Base-by-base conservation (phyloP, 1,140 invertebrate genomes). In the Pantala flavescens region DNA sequence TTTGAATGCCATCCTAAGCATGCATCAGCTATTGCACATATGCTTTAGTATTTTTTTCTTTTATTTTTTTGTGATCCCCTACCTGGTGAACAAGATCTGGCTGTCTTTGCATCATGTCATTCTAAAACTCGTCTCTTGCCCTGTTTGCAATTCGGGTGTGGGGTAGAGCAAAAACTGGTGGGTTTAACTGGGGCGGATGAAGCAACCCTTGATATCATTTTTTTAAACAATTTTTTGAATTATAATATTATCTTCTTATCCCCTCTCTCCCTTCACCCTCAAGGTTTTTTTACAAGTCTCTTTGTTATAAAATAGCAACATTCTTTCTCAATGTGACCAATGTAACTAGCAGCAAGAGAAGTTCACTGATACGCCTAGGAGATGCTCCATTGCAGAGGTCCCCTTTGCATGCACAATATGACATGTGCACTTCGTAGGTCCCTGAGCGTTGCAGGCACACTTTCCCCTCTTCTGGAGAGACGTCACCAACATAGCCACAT, bases 321-420 rank as follows among this genome's bases (percentile, higher is more conserved):
- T 63, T 16, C 49, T 63, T 63, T 63, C 49, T 63, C 49, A 63
- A 21, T 19, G 49, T 63, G 49, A 63, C 49, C 49, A 63, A 63
- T 63, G 49, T 63, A 12, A 63, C 49, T 7, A 63, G 49, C 14
- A 63, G 49, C 14, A 63, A 21, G 5, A 63, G 49, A 5, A 63
- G n/a, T 63, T 63, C 49, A 63, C 49, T 63, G 49, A 63, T 63
- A 16, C 49, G 49, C n/a, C n/a, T 16, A 7, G 49, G 14, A 14
- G 71, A 23, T 16, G 55, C 86, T 24, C 82, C 79, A 78, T 94
- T 94, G 82, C 92, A 94, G 7, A 91, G 83, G 77, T 91, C 88
- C 11, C 85, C 85, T 76, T 87, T 88, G 79, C 92, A 94, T 24
- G 90, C 85, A 81, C 92, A 94, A 79, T 93, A 93, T 3, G 83